Evolutionary conservation across 2,888 invertebrate species (phyloP).

Genomic region (Dryococelus australis): DNA sequence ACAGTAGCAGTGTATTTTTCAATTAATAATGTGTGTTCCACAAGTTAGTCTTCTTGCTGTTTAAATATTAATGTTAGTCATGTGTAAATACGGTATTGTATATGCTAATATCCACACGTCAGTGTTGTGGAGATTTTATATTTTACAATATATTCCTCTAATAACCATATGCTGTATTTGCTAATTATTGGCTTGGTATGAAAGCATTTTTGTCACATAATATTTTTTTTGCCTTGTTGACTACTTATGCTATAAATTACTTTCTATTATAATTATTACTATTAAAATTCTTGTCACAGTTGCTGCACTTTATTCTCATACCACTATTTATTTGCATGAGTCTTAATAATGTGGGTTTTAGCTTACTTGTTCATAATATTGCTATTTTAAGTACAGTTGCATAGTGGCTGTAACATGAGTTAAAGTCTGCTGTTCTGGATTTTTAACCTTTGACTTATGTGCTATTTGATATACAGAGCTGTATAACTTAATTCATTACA

Average conservation of each 20-base stretch:
- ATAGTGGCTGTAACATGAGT: not conserved
- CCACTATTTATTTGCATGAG: not conserved
- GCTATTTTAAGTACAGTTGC: not conserved
- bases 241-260: not conserved
- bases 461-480: not conserved
- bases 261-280: not conserved
- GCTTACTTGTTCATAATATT: not conserved
- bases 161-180: not conserved
- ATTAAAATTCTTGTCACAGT: not conserved
- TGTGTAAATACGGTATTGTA: no score
- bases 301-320: conserved; percentile 5
- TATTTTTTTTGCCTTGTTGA: not conserved
- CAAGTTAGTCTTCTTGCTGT: no score
- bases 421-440: not conserved
- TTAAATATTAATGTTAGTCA: no score
- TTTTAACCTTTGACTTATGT: not conserved
- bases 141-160: not conserved
- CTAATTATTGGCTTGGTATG: not conserved
- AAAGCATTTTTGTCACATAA: conserved; percentile 7
- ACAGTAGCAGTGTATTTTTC: no score
- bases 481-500: not conserved
- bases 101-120: not conserved
- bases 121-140: not conserved
- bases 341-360: not conserved
- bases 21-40: no score